Conservation (phyloP, 2,113 vertebrate genomes). For the Halichoeres trimaculatus region DNA sequence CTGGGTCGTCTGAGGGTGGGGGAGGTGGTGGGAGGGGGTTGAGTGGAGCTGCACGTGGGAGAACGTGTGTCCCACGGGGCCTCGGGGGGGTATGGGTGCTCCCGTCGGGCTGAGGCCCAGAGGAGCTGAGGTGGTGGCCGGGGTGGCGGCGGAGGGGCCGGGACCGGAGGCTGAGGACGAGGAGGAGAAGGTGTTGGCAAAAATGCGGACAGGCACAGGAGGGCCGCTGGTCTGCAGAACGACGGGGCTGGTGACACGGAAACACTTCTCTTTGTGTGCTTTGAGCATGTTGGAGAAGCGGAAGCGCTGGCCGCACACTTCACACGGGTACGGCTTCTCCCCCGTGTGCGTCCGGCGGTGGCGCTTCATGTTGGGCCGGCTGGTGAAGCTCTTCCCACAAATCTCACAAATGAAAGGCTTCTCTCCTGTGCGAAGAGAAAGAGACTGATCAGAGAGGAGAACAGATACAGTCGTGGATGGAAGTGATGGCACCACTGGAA, state of each 20-base stretch:
- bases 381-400: slow-evolving; percentile 99
- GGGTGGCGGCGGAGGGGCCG: slow-evolving; percentile 49
- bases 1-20: slow-evolving; percentile 75
- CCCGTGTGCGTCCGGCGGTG: slow-evolving; percentile 97
- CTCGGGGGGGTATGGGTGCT: slow-evolving; percentile 74
- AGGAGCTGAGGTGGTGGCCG: slow-evolving; percentile 67
- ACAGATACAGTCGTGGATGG: neutral
- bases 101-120: slow-evolving; percentile 81
- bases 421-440: slow-evolving; percentile 86
- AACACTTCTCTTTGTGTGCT: slow-evolving; percentile 98
- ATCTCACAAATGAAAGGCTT: slow-evolving; percentile 99
- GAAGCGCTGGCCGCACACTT: slow-evolving; percentile 96
- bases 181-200: slow-evolving; percentile 82
- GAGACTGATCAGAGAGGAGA: slow-evolving; percentile 14
- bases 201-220: slow-evolving; percentile 83
- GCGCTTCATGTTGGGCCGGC: slow-evolving; percentile 98
- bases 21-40: slow-evolving; percentile 85
- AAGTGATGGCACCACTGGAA: too few relatives aligned
- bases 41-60: slow-evolving; percentile 91
- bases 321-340: slow-evolving; percentile 97
- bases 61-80: slow-evolving; percentile 86
- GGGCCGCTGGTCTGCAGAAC: slow-evolving; percentile 85
- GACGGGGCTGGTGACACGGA: slow-evolving; percentile 94
- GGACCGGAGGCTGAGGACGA: slow-evolving; percentile 81
- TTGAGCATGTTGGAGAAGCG: slow-evolving; percentile 99